Evolutionary conservation across 2,888 invertebrate genomes (phyloP).

Genomic region (Metopia argyrocephala): DNA sequence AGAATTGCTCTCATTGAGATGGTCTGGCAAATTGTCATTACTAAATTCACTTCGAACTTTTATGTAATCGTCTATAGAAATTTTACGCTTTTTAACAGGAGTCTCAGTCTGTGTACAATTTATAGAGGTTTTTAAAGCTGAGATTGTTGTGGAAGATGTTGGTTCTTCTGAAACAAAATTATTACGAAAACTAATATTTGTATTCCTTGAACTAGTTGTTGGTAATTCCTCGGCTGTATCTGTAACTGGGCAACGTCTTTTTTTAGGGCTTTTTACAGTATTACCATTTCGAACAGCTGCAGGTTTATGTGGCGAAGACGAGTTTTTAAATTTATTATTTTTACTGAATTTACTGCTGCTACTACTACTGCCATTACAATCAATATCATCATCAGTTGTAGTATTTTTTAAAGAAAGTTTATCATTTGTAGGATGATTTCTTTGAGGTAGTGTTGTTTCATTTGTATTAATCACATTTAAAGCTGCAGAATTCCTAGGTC

Average conservation of each 20-base stretch:
- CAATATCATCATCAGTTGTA: slow-evolving; percentile 58
- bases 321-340: slow-evolving; percentile 44
- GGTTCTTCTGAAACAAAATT: slow-evolving; percentile 63
- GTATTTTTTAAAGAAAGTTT: slow-evolving; percentile 14
- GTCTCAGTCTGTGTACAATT: slow-evolving; percentile 48
- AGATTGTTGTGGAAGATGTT: slow-evolving; percentile 27
- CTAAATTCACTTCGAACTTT: slow-evolving; percentile 42
- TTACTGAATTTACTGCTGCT: slow-evolving; percentile 62
- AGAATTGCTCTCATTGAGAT: neutral
- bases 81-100: slow-evolving; percentile 63
- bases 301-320: slow-evolving; percentile 1
- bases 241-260: slow-evolving; percentile 63
- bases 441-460: slow-evolving; percentile 62
- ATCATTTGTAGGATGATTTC: slow-evolving; percentile 36
- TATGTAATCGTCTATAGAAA: slow-evolving; percentile 61
- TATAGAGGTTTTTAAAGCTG: slow-evolving; percentile 42
- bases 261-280: slow-evolving; percentile 49
- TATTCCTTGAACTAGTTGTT: slow-evolving; percentile 71
- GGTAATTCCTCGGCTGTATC: slow-evolving; percentile 69
- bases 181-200: slow-evolving; percentile 70
- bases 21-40: neutral
- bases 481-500: slow-evolving; percentile 58
- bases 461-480: slow-evolving; percentile 51
- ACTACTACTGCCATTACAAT: slow-evolving; percentile 40
- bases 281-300: neutral